phyloP scores from a whole-genome alignment of 1,140 invertebrate genomes.

The Prorops nasuta region DNA sequence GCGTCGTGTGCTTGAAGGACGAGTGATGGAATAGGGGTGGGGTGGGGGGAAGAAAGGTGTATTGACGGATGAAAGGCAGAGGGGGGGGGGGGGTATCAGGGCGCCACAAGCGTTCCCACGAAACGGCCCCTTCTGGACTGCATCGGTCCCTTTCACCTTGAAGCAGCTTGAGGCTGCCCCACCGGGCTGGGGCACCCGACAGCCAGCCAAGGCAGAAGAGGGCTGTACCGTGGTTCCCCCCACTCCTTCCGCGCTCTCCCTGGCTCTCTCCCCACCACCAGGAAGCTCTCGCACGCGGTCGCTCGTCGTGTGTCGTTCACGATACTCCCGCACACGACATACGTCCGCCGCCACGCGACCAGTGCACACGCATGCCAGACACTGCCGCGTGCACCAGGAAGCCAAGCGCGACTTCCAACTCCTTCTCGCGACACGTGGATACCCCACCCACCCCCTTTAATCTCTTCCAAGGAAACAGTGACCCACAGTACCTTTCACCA shows the following conservation, averaged over 20 bases:
- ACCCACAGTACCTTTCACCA: too few relatives aligned
- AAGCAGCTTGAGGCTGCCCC: too few relatives aligned
- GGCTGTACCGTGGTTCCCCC: too few relatives aligned
- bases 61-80: neutral
- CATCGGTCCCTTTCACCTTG: neutral
- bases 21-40: conserved; percentile 7
- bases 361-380: conserved; percentile 44
- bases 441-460: neutral
- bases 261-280: conserved; percentile 4
- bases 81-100: conserved; percentile 12
- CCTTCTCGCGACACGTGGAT: neutral
- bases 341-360: conserved; percentile 58
- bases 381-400: conserved; percentile 5
- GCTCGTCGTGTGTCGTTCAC: conserved; percentile 45
- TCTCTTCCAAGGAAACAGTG: too few relatives aligned
- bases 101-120: conserved; percentile 52
- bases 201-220: too few relatives aligned
- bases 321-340: conserved; percentile 55
- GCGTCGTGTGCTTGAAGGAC: neutral
- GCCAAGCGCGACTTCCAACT: conserved; percentile 2
- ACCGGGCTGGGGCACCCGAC: too few relatives aligned
- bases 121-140: conserved; percentile 28
- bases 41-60: neutral
- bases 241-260: neutral
- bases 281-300: conserved; percentile 38